Conservation (phyloP, 2,888 invertebrate genomes). For the Belgica antarctica region DNA sequence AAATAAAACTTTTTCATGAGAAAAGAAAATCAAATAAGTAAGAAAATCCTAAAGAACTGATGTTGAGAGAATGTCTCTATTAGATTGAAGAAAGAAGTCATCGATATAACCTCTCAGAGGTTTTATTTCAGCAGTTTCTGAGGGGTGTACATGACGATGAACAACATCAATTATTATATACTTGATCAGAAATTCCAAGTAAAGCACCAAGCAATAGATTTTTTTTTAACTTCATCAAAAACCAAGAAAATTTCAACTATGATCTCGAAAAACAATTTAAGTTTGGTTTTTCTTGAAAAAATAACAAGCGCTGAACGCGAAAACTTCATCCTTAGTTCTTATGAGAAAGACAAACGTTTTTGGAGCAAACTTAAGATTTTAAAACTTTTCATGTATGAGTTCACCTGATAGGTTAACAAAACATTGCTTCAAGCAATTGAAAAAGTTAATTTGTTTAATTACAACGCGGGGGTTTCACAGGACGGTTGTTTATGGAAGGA, state of each 20-base stretch:
- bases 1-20: not conserved
- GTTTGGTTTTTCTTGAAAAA: not conserved
- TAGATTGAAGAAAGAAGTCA: not conserved
- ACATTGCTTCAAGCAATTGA: not conserved
- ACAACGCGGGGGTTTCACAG: not conserved
- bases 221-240: not conserved
- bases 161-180: conserved; percentile 5
- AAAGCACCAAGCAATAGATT: not conserved
- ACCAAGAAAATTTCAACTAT: not conserved
- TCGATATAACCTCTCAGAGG: conserved; percentile 7
- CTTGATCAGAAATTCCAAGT: conserved; percentile 6
- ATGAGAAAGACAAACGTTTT: not conserved
- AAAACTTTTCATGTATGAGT: not conserved
- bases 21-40: not conserved
- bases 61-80: not conserved
- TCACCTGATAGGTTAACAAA: too few species aligned
- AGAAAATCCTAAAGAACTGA: not conserved
- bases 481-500: not conserved
- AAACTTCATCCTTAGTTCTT: not conserved
- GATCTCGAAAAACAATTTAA: not conserved
- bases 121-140: too few species aligned
- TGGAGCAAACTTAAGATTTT: not conserved
- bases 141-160: not conserved
- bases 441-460: not conserved
- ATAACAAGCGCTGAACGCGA: not conserved